These are phyloP conservation scores for Glaucopsyche alexis DNA, from an alignment of 2,888 invertebrate species.

Conservation along the genomic window DNA sequence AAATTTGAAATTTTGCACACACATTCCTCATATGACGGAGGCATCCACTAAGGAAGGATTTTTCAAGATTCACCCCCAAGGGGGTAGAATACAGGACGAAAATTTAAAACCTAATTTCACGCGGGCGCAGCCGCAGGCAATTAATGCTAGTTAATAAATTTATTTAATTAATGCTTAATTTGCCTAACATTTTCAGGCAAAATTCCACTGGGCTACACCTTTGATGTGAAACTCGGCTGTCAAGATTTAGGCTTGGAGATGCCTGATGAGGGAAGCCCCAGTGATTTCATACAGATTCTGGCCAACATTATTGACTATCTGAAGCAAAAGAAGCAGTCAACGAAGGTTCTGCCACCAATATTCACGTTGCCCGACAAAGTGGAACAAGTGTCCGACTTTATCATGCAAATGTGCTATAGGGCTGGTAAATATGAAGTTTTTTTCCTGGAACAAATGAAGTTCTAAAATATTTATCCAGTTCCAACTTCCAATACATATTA, in stretches of 20 bases:
- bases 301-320: slow-evolving; percentile 62
- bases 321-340: slow-evolving; percentile 45
- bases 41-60: too few species aligned
- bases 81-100: too few species aligned
- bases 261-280: slow-evolving; percentile 49
- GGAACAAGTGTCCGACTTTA: slow-evolving; percentile 51
- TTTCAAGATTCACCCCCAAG: too few species aligned
- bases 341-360: slow-evolving; percentile 52
- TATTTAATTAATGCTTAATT: too few species aligned
- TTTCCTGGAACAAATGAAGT: background rate
- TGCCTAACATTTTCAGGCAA: slow-evolving; percentile 43
- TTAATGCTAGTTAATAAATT: too few species aligned
- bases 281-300: slow-evolving; percentile 54
- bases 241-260: slow-evolving; percentile 53
- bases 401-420: slow-evolving; percentile 54
- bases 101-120: too few species aligned
- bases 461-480: too few species aligned
- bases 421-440: slow-evolving; percentile 48
- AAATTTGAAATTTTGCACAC: too few species aligned
- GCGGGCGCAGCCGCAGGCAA: too few species aligned
- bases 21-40: too few species aligned
- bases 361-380: slow-evolving; percentile 65
- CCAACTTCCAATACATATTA: too few species aligned
- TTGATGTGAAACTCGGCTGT: slow-evolving; percentile 55
- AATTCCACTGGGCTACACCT: slow-evolving; percentile 63